Evolutionary conservation across 1,140 invertebrate species (phyloP).

Genomic region (Cydia splendana): DNA sequence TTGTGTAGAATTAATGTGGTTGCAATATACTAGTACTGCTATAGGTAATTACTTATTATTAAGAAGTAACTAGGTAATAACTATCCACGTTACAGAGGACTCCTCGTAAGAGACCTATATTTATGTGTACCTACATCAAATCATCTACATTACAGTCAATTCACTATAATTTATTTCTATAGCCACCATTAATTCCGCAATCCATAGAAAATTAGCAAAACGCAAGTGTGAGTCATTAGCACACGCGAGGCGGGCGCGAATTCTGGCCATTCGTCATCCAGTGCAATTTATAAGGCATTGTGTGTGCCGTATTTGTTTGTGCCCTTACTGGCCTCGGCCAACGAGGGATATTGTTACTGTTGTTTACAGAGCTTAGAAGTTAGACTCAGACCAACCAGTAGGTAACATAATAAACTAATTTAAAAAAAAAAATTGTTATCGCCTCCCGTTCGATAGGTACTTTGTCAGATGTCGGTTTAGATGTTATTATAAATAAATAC

Average conservation of each 20-base stretch:
- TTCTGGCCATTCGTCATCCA: constrained; percentile 41
- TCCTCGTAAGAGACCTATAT: no score
- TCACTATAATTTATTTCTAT: not conserved
- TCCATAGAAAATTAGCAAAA: constrained; percentile 25
- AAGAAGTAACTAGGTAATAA: no score
- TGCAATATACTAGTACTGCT: no score
- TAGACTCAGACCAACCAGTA: not conserved
- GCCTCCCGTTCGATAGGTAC: no score
- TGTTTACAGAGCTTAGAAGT: not conserved
- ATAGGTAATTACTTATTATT: no score
- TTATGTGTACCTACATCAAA: no score
- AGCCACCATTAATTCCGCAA: not conserved
- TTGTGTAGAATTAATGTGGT: no score
- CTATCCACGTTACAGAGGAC: no score
- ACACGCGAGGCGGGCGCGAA: constrained; percentile 30
- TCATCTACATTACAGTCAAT: not conserved
- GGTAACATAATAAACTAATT: no score
- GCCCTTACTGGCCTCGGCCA: constrained; percentile 33
- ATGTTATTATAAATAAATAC: no score
- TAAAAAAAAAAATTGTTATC: no score
- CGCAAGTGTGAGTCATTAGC: constrained; percentile 38
- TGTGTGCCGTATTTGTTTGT: constrained; percentile 43
- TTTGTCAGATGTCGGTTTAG: no score
- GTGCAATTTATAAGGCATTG: constrained; percentile 45
- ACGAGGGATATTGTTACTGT: constrained; percentile 24